Conservation (phyloP, 1,140 invertebrate genomes). For the Dinoponera quadriceps region DNA sequence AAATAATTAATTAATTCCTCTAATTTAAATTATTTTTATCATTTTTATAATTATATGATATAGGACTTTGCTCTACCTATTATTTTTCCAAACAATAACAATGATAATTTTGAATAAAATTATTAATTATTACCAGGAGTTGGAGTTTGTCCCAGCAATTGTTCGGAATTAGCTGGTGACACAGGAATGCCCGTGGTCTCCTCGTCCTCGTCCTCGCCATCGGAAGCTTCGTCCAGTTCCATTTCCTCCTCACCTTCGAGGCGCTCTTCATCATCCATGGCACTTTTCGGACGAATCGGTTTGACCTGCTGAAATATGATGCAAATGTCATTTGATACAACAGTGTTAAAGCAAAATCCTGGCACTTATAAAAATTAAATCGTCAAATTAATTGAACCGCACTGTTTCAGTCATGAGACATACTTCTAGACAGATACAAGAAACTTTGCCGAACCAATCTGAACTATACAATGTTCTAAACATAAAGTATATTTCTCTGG, state of each 20-base stretch:
- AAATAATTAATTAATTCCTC: slow-evolving; percentile 27
- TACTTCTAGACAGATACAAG: neutral
- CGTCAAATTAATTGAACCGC: neutral
- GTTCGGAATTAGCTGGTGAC: slow-evolving; percentile 84
- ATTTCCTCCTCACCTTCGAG: slow-evolving; percentile 85
- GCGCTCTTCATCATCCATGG: slow-evolving; percentile 85
- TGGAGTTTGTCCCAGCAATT: slow-evolving; percentile 79
- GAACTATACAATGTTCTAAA: neutral
- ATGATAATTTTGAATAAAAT: slow-evolving; percentile 22
- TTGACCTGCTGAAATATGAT: neutral
- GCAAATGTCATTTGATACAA: neutral
- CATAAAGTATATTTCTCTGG: neutral
- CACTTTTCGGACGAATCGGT: slow-evolving; percentile 51
- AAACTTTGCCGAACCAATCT: neutral
- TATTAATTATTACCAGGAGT: slow-evolving; percentile 80
- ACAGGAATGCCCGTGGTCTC: slow-evolving; percentile 82
- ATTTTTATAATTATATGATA: neutral
- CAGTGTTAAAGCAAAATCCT: neutral
- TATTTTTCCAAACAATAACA: slow-evolving; percentile 10
- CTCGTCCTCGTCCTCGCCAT: slow-evolving; percentile 84
- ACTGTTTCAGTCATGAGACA: neutral
- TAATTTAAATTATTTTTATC: slow-evolving; percentile 57
- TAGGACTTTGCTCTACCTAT: neutral
- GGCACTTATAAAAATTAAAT: neutral
- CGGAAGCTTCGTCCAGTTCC: slow-evolving; percentile 85